phyloP scores from a whole-genome alignment of 2,113 vertebrate species.

The Suncus etruscus region DNA sequence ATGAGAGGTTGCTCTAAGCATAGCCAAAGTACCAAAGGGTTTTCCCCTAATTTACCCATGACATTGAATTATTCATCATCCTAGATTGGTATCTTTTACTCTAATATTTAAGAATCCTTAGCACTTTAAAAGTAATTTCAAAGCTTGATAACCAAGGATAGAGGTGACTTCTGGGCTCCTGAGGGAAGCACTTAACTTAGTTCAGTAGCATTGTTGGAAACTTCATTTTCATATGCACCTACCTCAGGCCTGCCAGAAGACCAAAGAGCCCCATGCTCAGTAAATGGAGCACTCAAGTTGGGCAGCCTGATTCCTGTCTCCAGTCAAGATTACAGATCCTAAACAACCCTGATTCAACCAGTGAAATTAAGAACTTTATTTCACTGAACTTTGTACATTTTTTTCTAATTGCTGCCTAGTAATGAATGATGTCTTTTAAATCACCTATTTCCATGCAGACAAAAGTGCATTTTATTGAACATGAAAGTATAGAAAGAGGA shows the following conservation, averaged over 20 bases:
- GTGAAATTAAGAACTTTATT: background rate
- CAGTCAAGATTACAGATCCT: background rate
- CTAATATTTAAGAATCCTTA: conserved; percentile 40
- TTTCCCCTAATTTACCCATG: background rate
- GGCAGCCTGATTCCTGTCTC: background rate
- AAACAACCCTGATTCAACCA: background rate
- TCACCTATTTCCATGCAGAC: conserved; percentile 17
- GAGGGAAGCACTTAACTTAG: background rate
- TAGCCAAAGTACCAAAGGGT: background rate
- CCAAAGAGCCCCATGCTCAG: background rate
- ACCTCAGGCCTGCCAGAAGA: background rate
- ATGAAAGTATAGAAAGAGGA: conserved; percentile 30
- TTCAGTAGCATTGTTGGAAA: background rate
- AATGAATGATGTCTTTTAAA: conserved; percentile 48
- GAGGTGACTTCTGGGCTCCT: background rate
- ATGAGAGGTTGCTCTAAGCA: background rate
- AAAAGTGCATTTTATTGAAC: background rate
- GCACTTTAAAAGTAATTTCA: conserved; percentile 24
- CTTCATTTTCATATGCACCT: background rate
- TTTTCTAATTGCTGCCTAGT: conserved; percentile 13
- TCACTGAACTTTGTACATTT: conserved; percentile 2
- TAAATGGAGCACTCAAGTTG: background rate
- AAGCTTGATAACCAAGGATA: conserved; percentile 38
- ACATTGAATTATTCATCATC: conserved; percentile 65
- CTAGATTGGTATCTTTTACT: conserved; percentile 38